Evolutionary conservation across 64 coral and sea anemone species (phyloP).

Genomic region (Dendrophyllia cribrosa): DNA sequence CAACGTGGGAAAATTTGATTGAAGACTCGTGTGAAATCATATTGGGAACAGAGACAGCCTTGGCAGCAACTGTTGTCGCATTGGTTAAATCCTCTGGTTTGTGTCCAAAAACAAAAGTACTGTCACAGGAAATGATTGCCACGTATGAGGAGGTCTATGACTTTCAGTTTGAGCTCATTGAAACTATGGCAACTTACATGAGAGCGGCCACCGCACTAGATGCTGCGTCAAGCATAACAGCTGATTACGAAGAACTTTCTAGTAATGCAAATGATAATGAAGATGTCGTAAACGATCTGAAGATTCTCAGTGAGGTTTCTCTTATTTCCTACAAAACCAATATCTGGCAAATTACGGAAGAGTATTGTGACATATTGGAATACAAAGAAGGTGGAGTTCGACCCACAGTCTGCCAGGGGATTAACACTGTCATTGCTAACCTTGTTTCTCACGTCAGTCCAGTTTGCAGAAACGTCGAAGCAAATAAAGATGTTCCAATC

Average conservation of each 20-base stretch:
- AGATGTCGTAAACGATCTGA: not conserved
- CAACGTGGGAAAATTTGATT: not conserved
- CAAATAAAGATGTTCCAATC: slow-evolving; percentile 22
- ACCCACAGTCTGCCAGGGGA: slow-evolving; percentile 21
- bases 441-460: slow-evolving; percentile 17
- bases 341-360: slow-evolving; percentile 16
- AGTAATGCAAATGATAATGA: not conserved
- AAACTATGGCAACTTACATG: slow-evolving; percentile 33
- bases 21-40: slow-evolving; percentile 29
- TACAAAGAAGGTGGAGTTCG: slow-evolving; percentile 41
- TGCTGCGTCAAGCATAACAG: not conserved
- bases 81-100: not conserved
- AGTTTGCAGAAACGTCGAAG: slow-evolving; percentile 6
- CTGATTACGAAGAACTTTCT: slow-evolving; percentile 22
- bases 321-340: slow-evolving; percentile 25
- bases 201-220: slow-evolving; percentile 7
- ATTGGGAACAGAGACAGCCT: not conserved
- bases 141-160: slow-evolving; percentile 36
- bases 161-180: slow-evolving; percentile 48
- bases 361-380: slow-evolving; percentile 10
- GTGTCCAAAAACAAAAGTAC: slow-evolving; percentile 26
- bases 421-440: slow-evolving; percentile 10
- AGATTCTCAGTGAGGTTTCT: not conserved
- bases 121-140: slow-evolving; percentile 27
- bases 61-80: not conserved